Evolutionary conservation across 2,888 invertebrate genomes (phyloP).

Genomic region (Bombyx huttoni): DNA sequence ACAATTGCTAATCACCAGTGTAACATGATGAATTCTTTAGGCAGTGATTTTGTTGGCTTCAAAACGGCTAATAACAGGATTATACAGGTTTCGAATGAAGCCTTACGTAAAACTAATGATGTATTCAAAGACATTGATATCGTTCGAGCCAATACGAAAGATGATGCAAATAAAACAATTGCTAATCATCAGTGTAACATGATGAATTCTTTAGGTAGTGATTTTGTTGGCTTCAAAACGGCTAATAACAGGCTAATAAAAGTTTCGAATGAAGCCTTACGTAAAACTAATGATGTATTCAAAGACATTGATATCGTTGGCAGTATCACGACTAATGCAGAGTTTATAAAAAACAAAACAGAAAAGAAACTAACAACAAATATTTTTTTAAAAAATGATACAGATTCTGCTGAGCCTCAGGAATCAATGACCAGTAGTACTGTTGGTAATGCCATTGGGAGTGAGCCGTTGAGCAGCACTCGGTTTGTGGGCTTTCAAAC

Average conservation of each 20-base stretch:
- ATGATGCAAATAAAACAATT: too few species aligned
- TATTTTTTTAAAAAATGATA: too few species aligned
- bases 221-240: constrained; percentile 24
- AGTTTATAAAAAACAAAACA: not conserved
- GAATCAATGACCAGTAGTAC: too few species aligned
- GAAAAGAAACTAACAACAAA: not conserved
- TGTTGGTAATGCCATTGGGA: too few species aligned
- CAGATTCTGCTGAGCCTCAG: too few species aligned
- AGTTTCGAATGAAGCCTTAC: constrained; percentile 19
- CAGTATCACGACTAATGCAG: not conserved
- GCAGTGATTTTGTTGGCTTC: constrained; percentile 17
- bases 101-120: constrained; percentile 14
- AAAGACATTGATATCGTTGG: constrained; percentile 12
- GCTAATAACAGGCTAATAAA: constrained; percentile 32
- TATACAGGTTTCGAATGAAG: constrained; percentile 21
- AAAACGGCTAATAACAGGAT: constrained; percentile 35
- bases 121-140: constrained; percentile 19
- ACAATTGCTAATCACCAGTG: too few species aligned
- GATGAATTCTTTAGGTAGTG: not conserved
- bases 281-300: constrained; percentile 18
- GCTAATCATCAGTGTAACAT: too few species aligned
- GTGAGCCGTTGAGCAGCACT: too few species aligned
- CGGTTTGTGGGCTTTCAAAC: constrained; percentile 22
- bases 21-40: not conserved
- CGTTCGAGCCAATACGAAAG: not conserved